Conservation (phyloP, 2,113 vertebrate species). For the Sylvia atricapilla region DNA sequence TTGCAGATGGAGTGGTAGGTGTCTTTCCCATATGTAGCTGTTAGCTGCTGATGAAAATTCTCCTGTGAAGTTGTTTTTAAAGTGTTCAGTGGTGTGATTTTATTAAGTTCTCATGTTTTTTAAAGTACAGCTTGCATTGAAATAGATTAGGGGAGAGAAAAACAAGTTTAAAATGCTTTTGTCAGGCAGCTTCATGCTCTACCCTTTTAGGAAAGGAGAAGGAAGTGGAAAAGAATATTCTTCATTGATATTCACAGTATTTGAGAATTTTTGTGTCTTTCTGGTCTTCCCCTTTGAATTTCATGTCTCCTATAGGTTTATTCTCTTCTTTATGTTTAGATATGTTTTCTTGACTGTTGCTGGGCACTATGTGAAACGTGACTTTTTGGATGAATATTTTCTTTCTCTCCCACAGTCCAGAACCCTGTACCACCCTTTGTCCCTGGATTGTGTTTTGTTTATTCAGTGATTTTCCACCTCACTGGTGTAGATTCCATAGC, state of each 20-base stretch:
- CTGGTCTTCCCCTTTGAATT: background rate
- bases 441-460: background rate
- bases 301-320: background rate
- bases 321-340: background rate
- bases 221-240: background rate
- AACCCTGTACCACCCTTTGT: background rate
- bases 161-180: background rate
- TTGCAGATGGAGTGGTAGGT: slow-evolving; percentile 87
- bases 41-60: background rate
- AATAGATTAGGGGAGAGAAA: background rate
- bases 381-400: background rate
- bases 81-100: background rate
- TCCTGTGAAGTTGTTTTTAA: background rate
- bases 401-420: background rate
- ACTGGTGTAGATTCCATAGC: background rate
- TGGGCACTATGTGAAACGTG: background rate
- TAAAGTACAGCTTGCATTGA: background rate
- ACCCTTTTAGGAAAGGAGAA: background rate
- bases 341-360: background rate
- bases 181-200: background rate
- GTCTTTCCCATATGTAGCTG: background rate
- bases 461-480: background rate
- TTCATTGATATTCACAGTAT: background rate
- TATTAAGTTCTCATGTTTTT: background rate
- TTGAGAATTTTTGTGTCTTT: background rate